These are phyloP conservation scores for Corythornis madagascariensis DNA, from an alignment of 2,113 vertebrate genomes.

Conservation along the genomic window DNA sequence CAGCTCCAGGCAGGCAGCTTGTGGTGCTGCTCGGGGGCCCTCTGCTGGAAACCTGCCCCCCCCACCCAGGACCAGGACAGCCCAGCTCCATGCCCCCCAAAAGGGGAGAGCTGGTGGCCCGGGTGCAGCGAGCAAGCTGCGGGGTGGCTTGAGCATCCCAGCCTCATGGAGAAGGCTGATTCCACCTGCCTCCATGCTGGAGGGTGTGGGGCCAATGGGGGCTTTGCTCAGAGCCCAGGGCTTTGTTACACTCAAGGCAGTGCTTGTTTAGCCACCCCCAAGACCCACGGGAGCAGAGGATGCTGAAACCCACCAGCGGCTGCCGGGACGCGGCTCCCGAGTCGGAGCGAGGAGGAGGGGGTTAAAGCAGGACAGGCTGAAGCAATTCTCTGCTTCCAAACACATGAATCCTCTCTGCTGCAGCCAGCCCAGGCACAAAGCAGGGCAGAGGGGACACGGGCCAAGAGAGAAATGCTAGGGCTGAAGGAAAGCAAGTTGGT, in stretches of 20 bases:
- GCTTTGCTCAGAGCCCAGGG: neutral
- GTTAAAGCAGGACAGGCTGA: neutral
- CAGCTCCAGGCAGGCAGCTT: neutral
- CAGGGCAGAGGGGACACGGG: neutral
- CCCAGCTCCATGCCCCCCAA: neutral
- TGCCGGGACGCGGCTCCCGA: neutral
- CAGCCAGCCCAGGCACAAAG: neutral
- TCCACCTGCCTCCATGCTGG: fast-evolving
- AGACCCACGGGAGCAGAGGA: neutral
- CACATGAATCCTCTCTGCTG: neutral
- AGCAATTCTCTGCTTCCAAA: neutral
- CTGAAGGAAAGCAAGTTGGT: neutral
- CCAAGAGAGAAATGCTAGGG: neutral
- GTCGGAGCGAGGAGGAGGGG: neutral
- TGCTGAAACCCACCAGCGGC: neutral
- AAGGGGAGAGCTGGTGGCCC: fast-evolving
- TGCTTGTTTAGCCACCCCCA: conserved; percentile 16
- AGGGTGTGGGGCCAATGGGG: neutral
- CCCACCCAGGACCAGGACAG: neutral
- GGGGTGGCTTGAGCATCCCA: fast-evolving
- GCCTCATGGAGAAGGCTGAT: neutral
- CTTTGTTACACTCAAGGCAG: conserved; percentile 1
- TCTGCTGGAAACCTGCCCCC: neutral
- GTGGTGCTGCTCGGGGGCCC: neutral
- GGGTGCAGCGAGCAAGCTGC: neutral